Base-by-base conservation (phyloP, 35 echinoderm and acorn worm species). In the Ophiothrix spiculata region DNA sequence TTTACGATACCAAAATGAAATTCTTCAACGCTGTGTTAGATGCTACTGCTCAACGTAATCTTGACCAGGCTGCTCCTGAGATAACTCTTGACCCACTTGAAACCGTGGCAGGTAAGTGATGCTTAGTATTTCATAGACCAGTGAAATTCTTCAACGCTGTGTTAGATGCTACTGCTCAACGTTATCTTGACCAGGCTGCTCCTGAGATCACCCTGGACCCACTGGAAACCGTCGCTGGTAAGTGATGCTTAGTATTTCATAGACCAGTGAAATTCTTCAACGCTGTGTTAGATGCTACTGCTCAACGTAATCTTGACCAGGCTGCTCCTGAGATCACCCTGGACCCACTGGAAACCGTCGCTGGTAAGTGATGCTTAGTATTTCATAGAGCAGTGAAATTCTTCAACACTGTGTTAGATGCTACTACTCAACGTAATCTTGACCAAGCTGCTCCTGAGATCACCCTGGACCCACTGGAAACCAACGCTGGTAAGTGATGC, bases 1-100 rank as follows among this genome's bases (percentile, higher is more conserved):
- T 93, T 75, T 93, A 93, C 63, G 92, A 89, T 76, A 90, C 92
- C 81, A 93, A 93, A 83, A 78, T 84, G 33, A 84, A 78, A 41
- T 89, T 93, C 56, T 88, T 93, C 76, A 93, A 93, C 33, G 38
- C 63, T 4, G 75, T 93, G 23, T 64, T 93, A 36, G 86, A 93
- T 32, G 77, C 87, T 46, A 93, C 92, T 3, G 92, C 92, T 1
- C 92, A 93, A 56, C 56, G 92, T 31, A 93, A 87, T 31, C 42
- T 90, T 33, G 92, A 93, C 31, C 87, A 89, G 45, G 92, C 92
- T 19, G 92, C 92, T 0, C 92, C 92, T 0, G 92, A 93, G 46
- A 88, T 93, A 1, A 90, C 82, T 10, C 74, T 93, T 32, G 92
- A 93, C 41, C 92, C 92, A 11, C 80, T 93, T 56, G 81, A 93